These are phyloP conservation scores for Pituophis catenifer DNA, from an alignment of 2,113 vertebrate genomes.

Conservation along the genomic window DNA sequence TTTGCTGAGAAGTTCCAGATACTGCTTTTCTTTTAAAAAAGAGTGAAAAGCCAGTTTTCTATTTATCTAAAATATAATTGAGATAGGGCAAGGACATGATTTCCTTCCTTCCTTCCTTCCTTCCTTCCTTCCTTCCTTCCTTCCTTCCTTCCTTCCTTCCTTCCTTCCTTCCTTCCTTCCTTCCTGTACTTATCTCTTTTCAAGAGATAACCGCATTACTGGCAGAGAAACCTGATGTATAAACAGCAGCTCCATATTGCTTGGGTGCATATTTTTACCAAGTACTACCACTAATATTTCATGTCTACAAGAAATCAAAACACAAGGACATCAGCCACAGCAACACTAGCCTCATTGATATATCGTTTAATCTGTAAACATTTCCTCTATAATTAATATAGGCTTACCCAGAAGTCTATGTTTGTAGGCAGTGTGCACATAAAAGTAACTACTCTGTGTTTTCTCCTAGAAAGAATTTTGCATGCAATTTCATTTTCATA, in stretches of 20 bases:
- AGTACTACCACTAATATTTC: background rate
- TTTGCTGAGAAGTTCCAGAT: background rate
- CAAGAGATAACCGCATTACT: background rate
- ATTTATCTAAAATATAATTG: constrained; percentile 12
- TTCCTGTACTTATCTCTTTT: background rate
- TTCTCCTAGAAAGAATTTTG: background rate
- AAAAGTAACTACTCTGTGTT: background rate
- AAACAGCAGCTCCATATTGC: background rate
- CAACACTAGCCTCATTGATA: background rate
- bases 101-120: background rate
- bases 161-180: background rate
- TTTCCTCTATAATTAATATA: background rate
- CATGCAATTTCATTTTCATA: background rate
- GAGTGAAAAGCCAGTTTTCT: background rate
- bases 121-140: background rate
- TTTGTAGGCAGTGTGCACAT: background rate
- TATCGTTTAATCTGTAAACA: background rate
- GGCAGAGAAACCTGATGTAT: background rate
- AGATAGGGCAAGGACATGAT: background rate
- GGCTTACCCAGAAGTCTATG: background rate
- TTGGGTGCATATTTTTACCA: background rate
- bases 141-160: background rate
- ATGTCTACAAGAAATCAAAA: background rate
- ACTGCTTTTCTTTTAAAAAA: background rate
- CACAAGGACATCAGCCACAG: background rate